Base-by-base conservation (phyloP, 1,140 invertebrate genomes). In the Diabrotica undecimpunctata region DNA sequence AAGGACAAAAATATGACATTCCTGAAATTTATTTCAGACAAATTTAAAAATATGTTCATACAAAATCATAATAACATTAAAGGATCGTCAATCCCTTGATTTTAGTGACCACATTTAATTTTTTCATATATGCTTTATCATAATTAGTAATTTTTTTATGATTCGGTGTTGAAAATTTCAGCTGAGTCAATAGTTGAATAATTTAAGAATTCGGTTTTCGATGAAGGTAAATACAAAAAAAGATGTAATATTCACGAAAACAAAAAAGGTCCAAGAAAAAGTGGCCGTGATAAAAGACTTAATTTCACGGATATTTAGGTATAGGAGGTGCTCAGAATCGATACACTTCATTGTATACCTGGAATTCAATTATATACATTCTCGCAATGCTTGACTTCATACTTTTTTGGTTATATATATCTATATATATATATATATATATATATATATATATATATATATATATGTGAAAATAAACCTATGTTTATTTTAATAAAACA, bases 251-350 rank as follows among this genome's bases (percentile, higher is more conserved):
- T 62, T 39, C 36, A 54, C 25, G 61, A 62, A 62, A 54, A 62
- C 61, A 62, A 62, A 62, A 61, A 62, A 62, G 61, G 11, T 12
- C 14, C 13, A 41, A 9, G 46, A 62, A 62, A 62, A 62, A 9
- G 35, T 58, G 11, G 25, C 52, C 25, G 37, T 62, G 36, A 62
- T 62, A 62, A 62, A 62, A 62, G 61, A 62, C 51, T 55, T 62
- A 54, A 62, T 62, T 62, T 62, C 61, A 62, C 52, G 61, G 61
- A 62, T 62, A 54, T 62, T 62, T 46, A 62, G 13, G 61, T 54
- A 62, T 38, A 39, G 36, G 39, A 62, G 61, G 51, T 55, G 36
- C 61, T 54, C 51, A 62, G 39, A 62, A 62, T 52, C 25, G 53
- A 62, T 54, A 39, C 61, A 62, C 61, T 54, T 13, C 61, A 39